Percentiles rank a stretch among this genome's conserved stretches.
These are phyloP conservation scores for Microtus ochrogaster DNA, from an alignment of 2,113 vertebrate genomes.

Conservation along the genomic window DNA sequence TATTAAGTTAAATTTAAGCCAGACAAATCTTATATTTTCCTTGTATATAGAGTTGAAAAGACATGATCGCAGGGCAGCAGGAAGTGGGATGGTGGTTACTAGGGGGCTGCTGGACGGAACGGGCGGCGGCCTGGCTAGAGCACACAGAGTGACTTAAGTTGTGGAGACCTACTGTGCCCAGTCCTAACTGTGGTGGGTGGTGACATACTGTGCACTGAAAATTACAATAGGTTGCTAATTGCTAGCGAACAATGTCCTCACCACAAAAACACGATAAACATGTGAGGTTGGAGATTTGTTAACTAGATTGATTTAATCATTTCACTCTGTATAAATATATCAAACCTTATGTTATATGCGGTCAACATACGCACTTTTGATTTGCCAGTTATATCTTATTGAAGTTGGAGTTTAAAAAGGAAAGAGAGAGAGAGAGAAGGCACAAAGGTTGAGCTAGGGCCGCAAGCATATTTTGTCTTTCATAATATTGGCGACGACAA, in stretches of 20 bases:
- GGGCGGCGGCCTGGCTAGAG: too few species aligned
- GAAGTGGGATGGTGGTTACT: neutral
- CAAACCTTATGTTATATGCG: neutral
- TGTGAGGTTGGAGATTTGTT: neutral
- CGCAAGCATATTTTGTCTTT: conserved; percentile 44
- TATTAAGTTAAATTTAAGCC: neutral
- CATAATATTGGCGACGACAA: conserved; percentile 41
- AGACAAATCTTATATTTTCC: neutral
- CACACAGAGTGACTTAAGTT: too few species aligned
- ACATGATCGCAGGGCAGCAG: neutral
- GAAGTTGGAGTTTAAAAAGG: neutral
- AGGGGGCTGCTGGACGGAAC: neutral
- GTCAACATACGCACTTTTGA: neutral
- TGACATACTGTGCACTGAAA: neutral
- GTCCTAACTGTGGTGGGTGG: neutral
- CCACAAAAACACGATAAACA: neutral
- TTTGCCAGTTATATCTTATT: conserved; percentile 5
- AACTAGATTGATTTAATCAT: conserved; percentile 26
- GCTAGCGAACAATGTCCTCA: neutral
- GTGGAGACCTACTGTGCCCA: neutral
- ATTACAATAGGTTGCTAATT: neutral
- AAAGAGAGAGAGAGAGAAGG: neutral
- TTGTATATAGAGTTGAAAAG: neutral
- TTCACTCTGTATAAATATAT: neutral
- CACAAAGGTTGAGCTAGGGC: neutral